A percentile compares a stretch with the other conserved stretches of the same genome.
Evolutionary conservation across 2,888 invertebrate species (phyloP).

Genomic region (Epistrophella euchroma): DNA sequence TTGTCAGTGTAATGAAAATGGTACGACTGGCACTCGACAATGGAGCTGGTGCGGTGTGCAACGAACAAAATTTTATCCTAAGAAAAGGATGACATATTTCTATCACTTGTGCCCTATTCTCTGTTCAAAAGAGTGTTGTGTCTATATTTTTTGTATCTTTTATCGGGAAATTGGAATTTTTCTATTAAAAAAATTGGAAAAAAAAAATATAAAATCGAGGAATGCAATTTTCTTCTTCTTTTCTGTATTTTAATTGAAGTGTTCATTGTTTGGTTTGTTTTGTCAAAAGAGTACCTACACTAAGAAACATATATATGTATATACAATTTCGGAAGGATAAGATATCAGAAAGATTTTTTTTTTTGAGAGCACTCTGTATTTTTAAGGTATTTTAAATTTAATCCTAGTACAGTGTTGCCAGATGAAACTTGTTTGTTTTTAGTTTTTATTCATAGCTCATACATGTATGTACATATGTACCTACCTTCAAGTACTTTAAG

Average conservation of each 20-base stretch:
- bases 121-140: slow-evolving; percentile 3
- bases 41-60: not conserved
- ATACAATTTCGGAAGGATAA: not conserved
- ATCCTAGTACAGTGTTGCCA: too few relatives aligned
- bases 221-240: slow-evolving; percentile 17
- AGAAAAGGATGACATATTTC: slow-evolving; percentile 9
- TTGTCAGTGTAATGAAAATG: slow-evolving; percentile 29
- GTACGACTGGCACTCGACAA: slow-evolving; percentile 2
- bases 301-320: not conserved
- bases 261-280: slow-evolving; percentile 12
- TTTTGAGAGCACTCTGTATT: not conserved
- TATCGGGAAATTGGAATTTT: slow-evolving; percentile 31
- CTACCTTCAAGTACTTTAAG: too few relatives aligned
- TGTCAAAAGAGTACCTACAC: not conserved
- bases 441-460: too few relatives aligned
- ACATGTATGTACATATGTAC: too few relatives aligned
- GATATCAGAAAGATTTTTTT: not conserved
- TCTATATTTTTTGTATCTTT: slow-evolving; percentile 5
- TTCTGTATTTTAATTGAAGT: slow-evolving; percentile 16
- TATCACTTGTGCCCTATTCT: slow-evolving; percentile 13
- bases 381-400: not conserved
- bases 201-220: not conserved
- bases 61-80: not conserved
- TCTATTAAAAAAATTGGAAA: slow-evolving; percentile 13
- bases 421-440: too few relatives aligned